Evolutionary conservation across 2,888 invertebrate species (phyloP).

Genomic region (Caenorhabditis afra): DNA sequence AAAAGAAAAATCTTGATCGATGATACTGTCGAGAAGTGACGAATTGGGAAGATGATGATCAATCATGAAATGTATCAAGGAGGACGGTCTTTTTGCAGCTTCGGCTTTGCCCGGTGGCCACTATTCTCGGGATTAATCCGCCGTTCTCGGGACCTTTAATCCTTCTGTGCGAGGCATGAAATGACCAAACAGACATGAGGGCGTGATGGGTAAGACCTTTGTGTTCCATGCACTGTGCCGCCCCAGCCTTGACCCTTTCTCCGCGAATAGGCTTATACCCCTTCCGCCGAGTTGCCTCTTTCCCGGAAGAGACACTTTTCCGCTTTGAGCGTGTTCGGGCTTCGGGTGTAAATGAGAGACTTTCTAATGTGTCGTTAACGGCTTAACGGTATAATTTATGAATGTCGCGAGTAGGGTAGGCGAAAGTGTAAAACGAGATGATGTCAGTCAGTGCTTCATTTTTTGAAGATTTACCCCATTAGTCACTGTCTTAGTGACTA

Average conservation of each 20-base stretch:
- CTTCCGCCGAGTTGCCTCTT: slow-evolving; percentile 21
- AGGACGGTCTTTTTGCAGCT: neutral
- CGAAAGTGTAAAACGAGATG: slow-evolving; percentile 57
- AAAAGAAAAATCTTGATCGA: slow-evolving; percentile 6
- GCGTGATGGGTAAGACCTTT: slow-evolving; percentile 47
- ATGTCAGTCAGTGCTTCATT: slow-evolving; percentile 47
- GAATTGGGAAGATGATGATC: slow-evolving; percentile 35
- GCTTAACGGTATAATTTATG: slow-evolving; percentile 52
- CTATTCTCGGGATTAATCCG: slow-evolving; percentile 20
- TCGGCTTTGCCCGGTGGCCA: neutral
- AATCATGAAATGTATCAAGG: slow-evolving; percentile 43
- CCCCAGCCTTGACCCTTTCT: slow-evolving; percentile 47
- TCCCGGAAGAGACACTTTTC: slow-evolving; percentile 11
- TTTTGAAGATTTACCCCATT: slow-evolving; percentile 50
- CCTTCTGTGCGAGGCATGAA: slow-evolving; percentile 36
- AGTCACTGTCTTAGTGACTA: slow-evolving; percentile 36
- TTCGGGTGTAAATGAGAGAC: slow-evolving; percentile 45
- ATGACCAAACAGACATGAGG: slow-evolving; percentile 52
- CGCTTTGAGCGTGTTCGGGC: neutral
- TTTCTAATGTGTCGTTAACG: slow-evolving; percentile 48
- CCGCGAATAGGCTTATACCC: slow-evolving; percentile 49
- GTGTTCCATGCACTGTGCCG: slow-evolving; percentile 53
- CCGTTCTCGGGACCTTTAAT: slow-evolving; percentile 8
- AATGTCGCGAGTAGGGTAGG: slow-evolving; percentile 40
- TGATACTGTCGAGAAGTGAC: slow-evolving; percentile 28